These are phyloP conservation scores for Cettia cetti DNA, from an alignment of 2,113 vertebrate species.

Conservation along the genomic window DNA sequence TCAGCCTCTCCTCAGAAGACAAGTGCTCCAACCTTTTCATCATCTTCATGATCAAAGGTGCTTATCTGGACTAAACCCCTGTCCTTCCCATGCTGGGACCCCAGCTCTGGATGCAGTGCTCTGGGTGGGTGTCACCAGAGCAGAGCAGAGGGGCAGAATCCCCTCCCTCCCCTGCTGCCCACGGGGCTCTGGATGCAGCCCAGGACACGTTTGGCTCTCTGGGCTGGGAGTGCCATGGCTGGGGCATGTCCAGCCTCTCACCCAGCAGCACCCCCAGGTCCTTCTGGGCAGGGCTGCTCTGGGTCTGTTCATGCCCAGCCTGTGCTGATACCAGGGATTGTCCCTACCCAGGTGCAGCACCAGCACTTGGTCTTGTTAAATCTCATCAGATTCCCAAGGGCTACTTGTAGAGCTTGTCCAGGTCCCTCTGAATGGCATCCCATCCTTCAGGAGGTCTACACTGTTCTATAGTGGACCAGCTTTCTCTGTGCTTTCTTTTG, in stretches of 20 bases:
- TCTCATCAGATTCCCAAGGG: neutral
- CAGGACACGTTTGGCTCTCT: neutral
- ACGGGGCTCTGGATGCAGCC: neutral
- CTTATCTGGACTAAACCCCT: fast-evolving
- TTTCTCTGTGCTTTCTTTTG: neutral
- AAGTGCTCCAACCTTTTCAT: neutral
- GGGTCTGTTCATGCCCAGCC: neutral
- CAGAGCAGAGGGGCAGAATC: neutral
- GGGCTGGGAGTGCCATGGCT: neutral
- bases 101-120: neutral
- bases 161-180: neutral
- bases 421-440: neutral
- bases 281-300: neutral
- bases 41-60: fast-evolving
- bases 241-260: neutral
- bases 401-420: fast-evolving
- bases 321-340: fast-evolving
- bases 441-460: neutral
- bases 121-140: neutral
- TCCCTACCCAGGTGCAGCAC: fast-evolving
- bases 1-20: neutral
- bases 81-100: neutral
- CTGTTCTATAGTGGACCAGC: neutral
- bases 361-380: neutral
- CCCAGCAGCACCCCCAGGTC: neutral